Evolutionary conservation across 2,797 vertebrate species (phyloP).

Genomic region (Alcedo quadribrachys): DNA sequence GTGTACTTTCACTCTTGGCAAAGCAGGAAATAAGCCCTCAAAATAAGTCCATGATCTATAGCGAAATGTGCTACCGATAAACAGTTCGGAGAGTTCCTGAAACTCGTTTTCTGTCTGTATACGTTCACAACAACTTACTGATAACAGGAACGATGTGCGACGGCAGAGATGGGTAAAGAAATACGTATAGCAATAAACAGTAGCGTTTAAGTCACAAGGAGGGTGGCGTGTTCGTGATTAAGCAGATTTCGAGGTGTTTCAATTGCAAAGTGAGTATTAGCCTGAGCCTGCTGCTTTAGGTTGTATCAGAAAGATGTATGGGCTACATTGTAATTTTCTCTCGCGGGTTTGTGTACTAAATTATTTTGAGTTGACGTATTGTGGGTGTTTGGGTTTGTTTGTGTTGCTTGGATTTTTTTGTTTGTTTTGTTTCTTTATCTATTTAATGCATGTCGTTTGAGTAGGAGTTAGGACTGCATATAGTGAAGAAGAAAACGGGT

Average conservation of each 20-base stretch:
- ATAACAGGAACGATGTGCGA: background rate
- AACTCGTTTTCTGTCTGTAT: fast-evolving
- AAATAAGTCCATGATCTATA: background rate
- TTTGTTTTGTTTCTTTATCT: background rate
- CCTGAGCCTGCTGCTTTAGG: background rate
- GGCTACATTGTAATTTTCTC: background rate
- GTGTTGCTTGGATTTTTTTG: too few species aligned
- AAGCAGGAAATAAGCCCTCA: slow-evolving; percentile 32
- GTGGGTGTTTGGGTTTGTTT: background rate
- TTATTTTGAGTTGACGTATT: background rate
- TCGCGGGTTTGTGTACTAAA: background rate
- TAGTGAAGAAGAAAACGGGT: background rate
- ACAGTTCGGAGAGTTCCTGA: fast-evolving
- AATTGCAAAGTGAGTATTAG: background rate
- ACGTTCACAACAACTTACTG: fast-evolving
- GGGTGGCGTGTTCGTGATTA: background rate
- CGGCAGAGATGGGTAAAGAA: background rate
- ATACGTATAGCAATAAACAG: fast-evolving
- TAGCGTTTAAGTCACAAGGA: background rate
- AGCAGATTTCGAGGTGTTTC: background rate
- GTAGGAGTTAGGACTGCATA: background rate
- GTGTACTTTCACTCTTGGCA: slow-evolving; percentile 19
- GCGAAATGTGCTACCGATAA: background rate
- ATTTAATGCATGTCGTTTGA: background rate
- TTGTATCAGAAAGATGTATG: background rate